Evolutionary conservation across 2,888 invertebrate genomes (phyloP).

Genomic region (Chalcosyrphus nemorum): DNA sequence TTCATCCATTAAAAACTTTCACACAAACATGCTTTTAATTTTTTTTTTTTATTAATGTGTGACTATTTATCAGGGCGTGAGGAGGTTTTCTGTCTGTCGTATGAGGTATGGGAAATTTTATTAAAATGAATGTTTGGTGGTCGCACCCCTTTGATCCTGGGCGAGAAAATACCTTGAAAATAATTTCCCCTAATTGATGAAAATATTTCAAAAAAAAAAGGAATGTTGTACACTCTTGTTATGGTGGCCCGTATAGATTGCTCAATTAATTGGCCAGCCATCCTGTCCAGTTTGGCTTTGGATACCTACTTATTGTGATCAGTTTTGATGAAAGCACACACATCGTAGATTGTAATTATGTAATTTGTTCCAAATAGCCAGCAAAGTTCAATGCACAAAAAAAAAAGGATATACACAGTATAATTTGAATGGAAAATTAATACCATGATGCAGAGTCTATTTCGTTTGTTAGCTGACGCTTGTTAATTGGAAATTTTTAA

Average conservation of each 20-base stretch:
- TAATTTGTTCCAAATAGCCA: slow-evolving; percentile 15
- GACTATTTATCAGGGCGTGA: slow-evolving; percentile 52
- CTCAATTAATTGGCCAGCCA: slow-evolving; percentile 23
- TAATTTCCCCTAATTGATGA: slow-evolving; percentile 57
- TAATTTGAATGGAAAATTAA: slow-evolving; percentile 46
- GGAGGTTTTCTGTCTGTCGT: background rate
- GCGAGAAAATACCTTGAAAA: background rate
- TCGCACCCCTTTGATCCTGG: background rate
- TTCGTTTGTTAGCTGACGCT: slow-evolving; percentile 56
- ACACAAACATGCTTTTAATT: slow-evolving; percentile 27
- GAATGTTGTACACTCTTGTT: background rate
- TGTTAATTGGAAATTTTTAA: slow-evolving; percentile 68
- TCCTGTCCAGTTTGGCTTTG: background rate
- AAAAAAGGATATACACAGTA: slow-evolving; percentile 13
- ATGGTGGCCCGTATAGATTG: slow-evolving; percentile 1
- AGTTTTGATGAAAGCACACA: slow-evolving; percentile 19
- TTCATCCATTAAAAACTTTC: background rate
- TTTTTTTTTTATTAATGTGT: slow-evolving; percentile 45
- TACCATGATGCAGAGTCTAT: background rate
- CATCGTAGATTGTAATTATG: slow-evolving; percentile 49
- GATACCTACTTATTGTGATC: background rate
- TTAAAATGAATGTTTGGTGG: slow-evolving; percentile 42
- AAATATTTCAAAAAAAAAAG: slow-evolving; percentile 35
- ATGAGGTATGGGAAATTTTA: slow-evolving; percentile 30
- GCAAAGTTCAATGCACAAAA: background rate